Base-by-base conservation (phyloP, 2,888 invertebrate genomes). In the Lasiommata megera region DNA sequence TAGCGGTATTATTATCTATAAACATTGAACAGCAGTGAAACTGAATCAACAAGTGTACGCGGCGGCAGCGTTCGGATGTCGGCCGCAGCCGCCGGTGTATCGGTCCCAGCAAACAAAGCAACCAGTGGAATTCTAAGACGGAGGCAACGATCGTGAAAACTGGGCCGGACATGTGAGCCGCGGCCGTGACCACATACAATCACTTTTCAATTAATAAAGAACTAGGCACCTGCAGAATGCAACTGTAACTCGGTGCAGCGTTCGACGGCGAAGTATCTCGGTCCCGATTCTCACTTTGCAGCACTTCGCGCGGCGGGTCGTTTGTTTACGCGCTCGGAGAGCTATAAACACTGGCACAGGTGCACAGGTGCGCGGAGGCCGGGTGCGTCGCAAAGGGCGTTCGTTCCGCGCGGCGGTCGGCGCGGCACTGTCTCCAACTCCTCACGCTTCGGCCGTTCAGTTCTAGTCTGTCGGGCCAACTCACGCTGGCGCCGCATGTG, bases 181-280 rank as follows among this genome's bases (percentile, higher is more conserved):
- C 85, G 88, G 84, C 89, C 88, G 84, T 88, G 89, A 83, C 89
- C 89, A 82, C 79, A 73, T 84, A 87, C 89, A 88, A 88, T 88
- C 89, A 89, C 89, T 89, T 89, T 89, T 88, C 88, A 86, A 88
- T 87, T 87, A 89, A 87, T 86, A 85, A 86, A 86, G 77, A 85
- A 84, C 78, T 73, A 71, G 82, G 82, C 88, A 88, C 88, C 88
- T 88, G 88, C 82, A 82, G 82, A 84, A 82, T 84, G 82, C 82
- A 84, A 84, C 80, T 80, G 80, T 82, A 79, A 80, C 82, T 72
- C 70, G 77, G 67, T 72, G 74, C 74, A 75, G 65, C 62, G 62
- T 64, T 60, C 58, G 63, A 60, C 61, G 76, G 80, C n/a, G n/a
- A n/a, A 76, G 76, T 78, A 77, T 70, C 73, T 76, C 64, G 68